Percentiles rank a stretch among this genome's conserved stretches.
Evolutionary conservation across 1,140 invertebrate genomes (phyloP).

Genomic region (Galleria mellonella): DNA sequence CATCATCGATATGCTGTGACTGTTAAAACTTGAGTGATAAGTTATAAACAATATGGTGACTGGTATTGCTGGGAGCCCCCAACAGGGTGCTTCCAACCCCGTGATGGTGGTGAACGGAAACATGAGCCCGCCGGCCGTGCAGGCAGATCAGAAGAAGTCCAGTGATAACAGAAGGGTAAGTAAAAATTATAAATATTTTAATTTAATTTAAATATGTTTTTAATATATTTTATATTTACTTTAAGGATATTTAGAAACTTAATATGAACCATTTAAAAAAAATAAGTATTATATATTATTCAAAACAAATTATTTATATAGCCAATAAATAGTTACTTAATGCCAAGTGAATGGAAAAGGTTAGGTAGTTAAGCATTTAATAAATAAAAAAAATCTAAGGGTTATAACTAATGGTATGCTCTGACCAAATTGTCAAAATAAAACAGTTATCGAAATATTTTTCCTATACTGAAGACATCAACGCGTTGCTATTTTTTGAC

Average conservation of each 20-base stretch:
- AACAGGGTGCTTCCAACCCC: slow-evolving; percentile 35
- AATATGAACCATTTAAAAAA: too few species aligned
- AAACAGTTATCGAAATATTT: too few species aligned
- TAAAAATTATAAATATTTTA: slow-evolving; percentile 5
- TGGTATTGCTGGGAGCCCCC: slow-evolving; percentile 39
- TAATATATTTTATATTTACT: not conserved
- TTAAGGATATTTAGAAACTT: not conserved
- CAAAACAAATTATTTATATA: too few species aligned
- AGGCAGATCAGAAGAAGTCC: slow-evolving; percentile 39
- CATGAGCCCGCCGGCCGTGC: slow-evolving; percentile 26
- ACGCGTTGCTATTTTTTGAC: too few species aligned
- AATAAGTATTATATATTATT: too few species aligned
- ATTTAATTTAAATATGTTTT: not conserved
- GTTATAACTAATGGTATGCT: too few species aligned
- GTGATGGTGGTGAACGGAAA: slow-evolving; percentile 22
- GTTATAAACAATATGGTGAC: slow-evolving; percentile 52
- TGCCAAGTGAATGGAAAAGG: too few species aligned
- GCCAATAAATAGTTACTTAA: too few species aligned
- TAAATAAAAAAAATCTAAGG: too few species aligned
- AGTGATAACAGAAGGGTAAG: slow-evolving; percentile 57
- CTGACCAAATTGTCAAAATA: too few species aligned
- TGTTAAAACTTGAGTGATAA: slow-evolving; percentile 16
- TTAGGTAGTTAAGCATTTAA: too few species aligned
- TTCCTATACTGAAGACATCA: too few species aligned
- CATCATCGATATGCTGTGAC: slow-evolving; percentile 34